Evolutionary conservation across 2,797 vertebrate genomes (phyloP).

Genomic region (Alcedo quadribrachys): DNA sequence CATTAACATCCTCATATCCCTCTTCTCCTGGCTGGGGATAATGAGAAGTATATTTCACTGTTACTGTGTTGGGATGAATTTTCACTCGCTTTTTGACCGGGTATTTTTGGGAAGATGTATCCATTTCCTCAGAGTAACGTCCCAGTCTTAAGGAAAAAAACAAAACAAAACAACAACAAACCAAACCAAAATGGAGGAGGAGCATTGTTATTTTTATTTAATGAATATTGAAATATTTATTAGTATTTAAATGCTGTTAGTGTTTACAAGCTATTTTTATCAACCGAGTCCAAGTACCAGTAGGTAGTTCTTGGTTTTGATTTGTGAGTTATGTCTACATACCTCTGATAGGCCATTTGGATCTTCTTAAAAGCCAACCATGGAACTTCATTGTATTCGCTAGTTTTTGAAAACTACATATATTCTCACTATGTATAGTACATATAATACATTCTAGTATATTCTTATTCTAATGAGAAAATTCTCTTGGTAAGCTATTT

Average conservation of each 20-base stretch:
- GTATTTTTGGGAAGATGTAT: conserved; percentile 63
- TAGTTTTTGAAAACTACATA: neutral
- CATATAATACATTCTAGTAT: neutral
- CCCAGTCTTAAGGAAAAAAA: too few relatives aligned
- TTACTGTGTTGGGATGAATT: conserved; percentile 95
- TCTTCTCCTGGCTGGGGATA: conserved; percentile 94
- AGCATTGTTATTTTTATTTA: too few relatives aligned
- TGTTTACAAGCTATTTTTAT: too few relatives aligned
- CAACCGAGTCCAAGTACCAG: too few relatives aligned
- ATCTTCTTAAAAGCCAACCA: neutral
- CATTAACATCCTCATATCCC: conserved; percentile 88
- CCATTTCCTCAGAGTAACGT: too few relatives aligned
- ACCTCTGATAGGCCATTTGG: neutral
- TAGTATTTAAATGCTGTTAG: too few relatives aligned
- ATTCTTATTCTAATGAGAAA: neutral
- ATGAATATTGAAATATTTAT: too few relatives aligned
- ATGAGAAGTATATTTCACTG: conserved; percentile 93
- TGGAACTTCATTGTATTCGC: neutral
- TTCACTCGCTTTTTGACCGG: conserved; percentile 92
- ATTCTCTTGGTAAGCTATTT: neutral
- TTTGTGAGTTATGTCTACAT: too few relatives aligned
- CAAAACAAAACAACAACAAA: too few relatives aligned
- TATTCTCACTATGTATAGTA: neutral
- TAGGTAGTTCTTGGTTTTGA: too few relatives aligned
- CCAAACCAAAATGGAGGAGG: too few relatives aligned